Evolutionary conservation across 2,113 vertebrate genomes (phyloP), one percentile per base, ranked within the genome.

Genomic region (Campylorhamphus procurvoides): DNA sequence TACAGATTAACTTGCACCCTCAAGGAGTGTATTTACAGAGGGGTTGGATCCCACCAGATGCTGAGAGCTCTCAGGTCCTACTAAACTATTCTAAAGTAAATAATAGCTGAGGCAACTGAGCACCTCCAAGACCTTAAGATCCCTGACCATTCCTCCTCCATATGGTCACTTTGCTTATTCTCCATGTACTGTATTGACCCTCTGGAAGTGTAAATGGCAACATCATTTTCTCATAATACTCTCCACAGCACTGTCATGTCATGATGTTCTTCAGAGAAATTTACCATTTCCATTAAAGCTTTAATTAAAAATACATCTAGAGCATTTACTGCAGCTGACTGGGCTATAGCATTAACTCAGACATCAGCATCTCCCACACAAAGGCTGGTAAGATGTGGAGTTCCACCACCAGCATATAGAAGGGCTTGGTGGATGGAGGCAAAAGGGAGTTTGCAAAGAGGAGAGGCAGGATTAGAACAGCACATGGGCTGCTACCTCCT

Each of bases 171-270:
- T 77, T 40, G 27, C 18, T 35, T 49, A 10, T 28, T 56, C 52
- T 89, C 40, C 69, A 18, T 1, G 9, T 60, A 4, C 18, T 7
- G 6, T 8, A 29, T 12, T 33, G 82, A 37, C 23, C 53, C 25
- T 10, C 15, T 67, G 44, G 42, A 81, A n/a, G 5, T 6, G 4
- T 22, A 55, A 47, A n/a, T 35, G 53, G 42, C 47, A 79, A 24
- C 27, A 7, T 7, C 0, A 0, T 3, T 78, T 44, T 31, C 5
- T 49, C 37, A 9, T 33, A 37, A 37, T 18, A 6, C 24, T 20
- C 64, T 72, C 49, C 35, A 14, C 35, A 75, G 85, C 56, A 6
- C 47, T 25, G 19, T 35, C 29, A 7, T 33, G 25, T 27, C 39
- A 13, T 10, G 9, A 1, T 7, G 9, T 46, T 69, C 67, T 58